A percentile compares a stretch with the other conserved stretches of the same genome.
Evolutionary conservation across 2,797 vertebrate genomes (phyloP).

Genomic region (Artibeus lituratus): DNA sequence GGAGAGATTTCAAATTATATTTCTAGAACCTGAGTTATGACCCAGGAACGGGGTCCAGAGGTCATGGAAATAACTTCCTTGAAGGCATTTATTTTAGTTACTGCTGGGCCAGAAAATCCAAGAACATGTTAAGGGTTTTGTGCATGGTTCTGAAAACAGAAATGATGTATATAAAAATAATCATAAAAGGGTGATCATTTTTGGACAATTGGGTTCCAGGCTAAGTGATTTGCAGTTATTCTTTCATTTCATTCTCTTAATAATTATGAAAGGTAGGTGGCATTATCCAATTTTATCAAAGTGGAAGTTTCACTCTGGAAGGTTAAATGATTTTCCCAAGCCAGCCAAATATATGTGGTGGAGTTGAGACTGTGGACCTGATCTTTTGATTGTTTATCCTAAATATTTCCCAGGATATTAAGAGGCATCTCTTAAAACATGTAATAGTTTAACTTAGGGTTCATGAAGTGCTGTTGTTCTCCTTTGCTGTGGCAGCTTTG

Average conservation of each 20-base stretch:
- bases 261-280: slow-evolving; percentile 40
- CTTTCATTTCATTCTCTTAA: slow-evolving; percentile 19
- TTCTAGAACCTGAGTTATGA: slow-evolving; percentile 45
- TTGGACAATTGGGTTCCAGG: slow-evolving; percentile 4
- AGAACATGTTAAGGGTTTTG: not conserved
- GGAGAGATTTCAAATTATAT: slow-evolving; percentile 38
- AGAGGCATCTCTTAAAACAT: slow-evolving; percentile 17
- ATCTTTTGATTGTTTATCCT: slow-evolving; percentile 33
- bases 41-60: slow-evolving; percentile 43
- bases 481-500: not conserved
- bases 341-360: not conserved
- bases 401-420: slow-evolving; percentile 7
- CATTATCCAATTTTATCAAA: slow-evolving; percentile 11
- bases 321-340: slow-evolving; percentile 12
- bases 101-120: not conserved
- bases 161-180: not conserved
- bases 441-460: not conserved
- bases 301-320: not conserved
- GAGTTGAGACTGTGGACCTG: not conserved
- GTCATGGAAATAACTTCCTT: slow-evolving; percentile 25
- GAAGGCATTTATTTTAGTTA: slow-evolving; percentile 40
- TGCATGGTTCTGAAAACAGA: slow-evolving; percentile 24
- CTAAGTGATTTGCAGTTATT: not conserved
- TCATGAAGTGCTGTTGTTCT: slow-evolving; percentile 18
- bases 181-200: not conserved